These are phyloP conservation scores for Larimichthys polyactis DNA, from an alignment of 2,113 vertebrate species.

Conservation along the genomic window DNA sequence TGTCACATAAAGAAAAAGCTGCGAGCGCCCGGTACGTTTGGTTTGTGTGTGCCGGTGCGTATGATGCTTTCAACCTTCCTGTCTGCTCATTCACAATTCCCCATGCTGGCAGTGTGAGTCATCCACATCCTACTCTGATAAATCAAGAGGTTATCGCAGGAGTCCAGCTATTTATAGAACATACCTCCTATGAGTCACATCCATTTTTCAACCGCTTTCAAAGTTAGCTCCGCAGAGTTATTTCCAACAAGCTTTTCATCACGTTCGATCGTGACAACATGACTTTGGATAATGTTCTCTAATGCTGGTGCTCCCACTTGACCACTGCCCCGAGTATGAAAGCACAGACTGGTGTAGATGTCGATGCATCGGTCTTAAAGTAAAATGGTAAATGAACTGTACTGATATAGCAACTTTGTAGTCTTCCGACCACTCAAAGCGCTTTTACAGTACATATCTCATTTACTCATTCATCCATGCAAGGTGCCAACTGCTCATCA, in stretches of 20 bases:
- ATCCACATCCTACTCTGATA: constrained; percentile 80
- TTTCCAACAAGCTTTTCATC: constrained; percentile 57
- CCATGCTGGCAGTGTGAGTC: constrained; percentile 75
- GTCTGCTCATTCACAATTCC: constrained; percentile 60
- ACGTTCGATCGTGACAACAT: constrained; percentile 48
- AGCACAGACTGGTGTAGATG: not conserved
- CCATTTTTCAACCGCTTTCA: constrained; percentile 75
- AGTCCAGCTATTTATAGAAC: constrained; percentile 80
- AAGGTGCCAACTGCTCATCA: too few species aligned
- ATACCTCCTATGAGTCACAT: constrained; percentile 60
- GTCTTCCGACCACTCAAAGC: too few species aligned
- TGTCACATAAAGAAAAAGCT: constrained; percentile 15
- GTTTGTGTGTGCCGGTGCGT: constrained; percentile 1
- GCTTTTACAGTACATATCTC: too few species aligned
- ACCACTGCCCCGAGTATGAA: constrained; percentile 1
- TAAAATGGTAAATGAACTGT: too few species aligned
- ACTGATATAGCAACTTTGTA: too few species aligned
- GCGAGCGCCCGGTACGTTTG: not conserved
- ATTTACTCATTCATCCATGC: too few species aligned
- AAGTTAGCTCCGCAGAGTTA: constrained; percentile 55
- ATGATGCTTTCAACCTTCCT: constrained; percentile 19
- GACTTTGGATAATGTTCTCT: constrained; percentile 30
- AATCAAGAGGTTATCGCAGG: constrained; percentile 82
- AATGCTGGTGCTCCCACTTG: constrained; percentile 13
- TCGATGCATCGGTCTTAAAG: not conserved